Conservation (phyloP, 2,797 vertebrate genomes). For the Staurois parvus region DNA sequence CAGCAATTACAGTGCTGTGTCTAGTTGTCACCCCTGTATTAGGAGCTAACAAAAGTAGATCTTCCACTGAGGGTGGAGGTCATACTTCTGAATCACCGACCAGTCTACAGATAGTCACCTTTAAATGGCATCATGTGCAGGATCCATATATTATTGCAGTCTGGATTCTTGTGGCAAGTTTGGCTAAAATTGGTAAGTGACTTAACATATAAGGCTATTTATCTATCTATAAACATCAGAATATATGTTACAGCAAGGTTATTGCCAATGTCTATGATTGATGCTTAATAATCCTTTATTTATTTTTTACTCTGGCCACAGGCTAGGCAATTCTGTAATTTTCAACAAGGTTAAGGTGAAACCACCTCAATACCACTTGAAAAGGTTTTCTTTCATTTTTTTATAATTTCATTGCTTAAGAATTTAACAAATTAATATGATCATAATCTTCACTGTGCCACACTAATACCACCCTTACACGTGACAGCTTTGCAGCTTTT, state of each 20-base stretch:
- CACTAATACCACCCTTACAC: too few species aligned
- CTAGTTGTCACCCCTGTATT: not conserved
- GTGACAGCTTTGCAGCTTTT: too few species aligned
- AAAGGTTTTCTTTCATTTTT: too few species aligned
- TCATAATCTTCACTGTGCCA: too few species aligned
- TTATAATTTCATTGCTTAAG: too few species aligned
- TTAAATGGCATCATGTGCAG: conserved; percentile 90
- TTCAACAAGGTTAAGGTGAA: not conserved
- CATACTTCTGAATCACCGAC: not conserved
- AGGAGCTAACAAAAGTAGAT: not conserved
- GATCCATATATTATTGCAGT: conserved; percentile 87
- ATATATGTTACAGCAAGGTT: not conserved
- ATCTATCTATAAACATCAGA: not conserved
- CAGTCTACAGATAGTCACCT: conserved; percentile 85
- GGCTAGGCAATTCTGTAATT: not conserved
- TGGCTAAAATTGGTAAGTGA: conserved; percentile 93
- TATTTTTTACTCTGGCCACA: not conserved
- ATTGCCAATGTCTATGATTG: not conserved
- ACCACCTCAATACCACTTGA: too few species aligned
- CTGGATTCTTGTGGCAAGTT: conserved; percentile 92
- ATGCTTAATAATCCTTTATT: not conserved
- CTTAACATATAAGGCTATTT: not conserved
- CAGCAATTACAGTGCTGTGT: not conserved
- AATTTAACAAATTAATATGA: too few species aligned
- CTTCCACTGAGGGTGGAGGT: not conserved